A percentile compares a stretch with the other conserved stretches of the same genome.
Evolutionary conservation across 2,888 invertebrate genomes (phyloP).

Genomic region (Erebia ligea): DNA sequence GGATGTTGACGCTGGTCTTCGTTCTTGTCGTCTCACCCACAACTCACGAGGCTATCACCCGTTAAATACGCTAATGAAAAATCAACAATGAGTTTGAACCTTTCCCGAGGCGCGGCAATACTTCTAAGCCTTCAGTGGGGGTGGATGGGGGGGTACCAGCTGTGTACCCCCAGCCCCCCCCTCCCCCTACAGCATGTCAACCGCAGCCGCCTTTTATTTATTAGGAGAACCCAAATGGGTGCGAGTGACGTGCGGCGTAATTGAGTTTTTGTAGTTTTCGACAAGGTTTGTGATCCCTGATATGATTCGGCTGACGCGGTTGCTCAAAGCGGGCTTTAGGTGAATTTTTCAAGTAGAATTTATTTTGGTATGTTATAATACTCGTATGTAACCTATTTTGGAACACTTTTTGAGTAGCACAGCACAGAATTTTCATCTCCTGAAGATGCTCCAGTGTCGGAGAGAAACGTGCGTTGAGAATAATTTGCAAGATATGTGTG

Average conservation of each 20-base stretch:
- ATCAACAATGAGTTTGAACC: conserved; percentile 8
- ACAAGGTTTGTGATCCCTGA: conserved; percentile 32
- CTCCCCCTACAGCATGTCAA: conserved; percentile 64
- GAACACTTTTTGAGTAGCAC: too few relatives aligned
- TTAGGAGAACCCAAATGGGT: conserved; percentile 60
- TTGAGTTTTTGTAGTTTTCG: conserved; percentile 41
- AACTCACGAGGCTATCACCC: background rate
- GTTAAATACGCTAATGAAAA: conserved; percentile 5
- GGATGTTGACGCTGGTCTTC: too few relatives aligned
- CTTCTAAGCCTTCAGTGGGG: conserved; percentile 44
- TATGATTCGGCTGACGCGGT: conserved; percentile 14
- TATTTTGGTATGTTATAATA: too few relatives aligned
- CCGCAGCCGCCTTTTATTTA: conserved; percentile 59
- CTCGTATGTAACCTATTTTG: too few relatives aligned
- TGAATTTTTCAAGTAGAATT: background rate
- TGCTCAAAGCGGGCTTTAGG: background rate
- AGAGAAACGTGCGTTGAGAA: too few relatives aligned
- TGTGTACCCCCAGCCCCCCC: conserved; percentile 51
- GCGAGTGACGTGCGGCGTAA: conserved; percentile 62
- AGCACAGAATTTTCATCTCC: too few relatives aligned
- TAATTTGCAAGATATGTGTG: too few relatives aligned
- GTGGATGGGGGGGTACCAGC: conserved; percentile 55
- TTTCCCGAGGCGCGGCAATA: conserved; percentile 33
- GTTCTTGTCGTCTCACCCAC: too few relatives aligned
- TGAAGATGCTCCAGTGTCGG: too few relatives aligned